phyloP scores from a whole-genome alignment of 2,113 vertebrate genomes.

The Apodemus speciosus region DNA sequence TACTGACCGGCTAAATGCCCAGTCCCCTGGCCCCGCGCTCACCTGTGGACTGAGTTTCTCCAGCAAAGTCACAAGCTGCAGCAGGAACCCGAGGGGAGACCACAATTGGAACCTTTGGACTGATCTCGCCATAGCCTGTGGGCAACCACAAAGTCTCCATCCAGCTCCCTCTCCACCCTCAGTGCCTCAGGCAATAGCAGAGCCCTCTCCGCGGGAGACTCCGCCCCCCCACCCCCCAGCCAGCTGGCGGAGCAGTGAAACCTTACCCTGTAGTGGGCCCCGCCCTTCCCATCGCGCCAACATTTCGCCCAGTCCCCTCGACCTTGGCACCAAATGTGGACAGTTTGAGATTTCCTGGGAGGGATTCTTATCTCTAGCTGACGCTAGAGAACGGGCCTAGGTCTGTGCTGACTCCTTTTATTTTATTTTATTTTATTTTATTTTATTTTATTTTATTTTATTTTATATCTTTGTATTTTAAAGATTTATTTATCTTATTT shows the following conservation, averaged over 20 bases:
- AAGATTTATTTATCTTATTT: background rate
- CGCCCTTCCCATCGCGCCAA: background rate
- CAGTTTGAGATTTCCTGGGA: background rate
- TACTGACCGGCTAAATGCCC: background rate
- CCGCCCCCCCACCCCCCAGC: constrained; percentile 51
- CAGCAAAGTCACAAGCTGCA: constrained; percentile 1
- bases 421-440: too few relatives aligned
- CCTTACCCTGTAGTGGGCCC: background rate
- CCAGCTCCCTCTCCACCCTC: background rate
- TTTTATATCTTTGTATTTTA: background rate
- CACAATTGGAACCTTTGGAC: background rate
- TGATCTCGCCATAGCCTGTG: background rate
- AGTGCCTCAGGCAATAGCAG: background rate
- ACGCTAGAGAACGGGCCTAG: rapidly evolving
- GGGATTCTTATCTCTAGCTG: background rate
- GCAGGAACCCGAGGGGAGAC: background rate
- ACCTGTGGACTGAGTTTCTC: constrained; percentile 41
- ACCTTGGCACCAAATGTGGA: background rate
- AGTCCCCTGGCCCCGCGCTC: background rate
- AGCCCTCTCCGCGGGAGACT: background rate
- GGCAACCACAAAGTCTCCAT: background rate
- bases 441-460: too few relatives aligned
- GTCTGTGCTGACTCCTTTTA: too few relatives aligned
- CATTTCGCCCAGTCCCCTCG: background rate
- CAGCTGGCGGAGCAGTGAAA: background rate